phyloP scores from a whole-genome alignment of 1,140 invertebrate genomes.

The Chironomus tepperi region DNA sequence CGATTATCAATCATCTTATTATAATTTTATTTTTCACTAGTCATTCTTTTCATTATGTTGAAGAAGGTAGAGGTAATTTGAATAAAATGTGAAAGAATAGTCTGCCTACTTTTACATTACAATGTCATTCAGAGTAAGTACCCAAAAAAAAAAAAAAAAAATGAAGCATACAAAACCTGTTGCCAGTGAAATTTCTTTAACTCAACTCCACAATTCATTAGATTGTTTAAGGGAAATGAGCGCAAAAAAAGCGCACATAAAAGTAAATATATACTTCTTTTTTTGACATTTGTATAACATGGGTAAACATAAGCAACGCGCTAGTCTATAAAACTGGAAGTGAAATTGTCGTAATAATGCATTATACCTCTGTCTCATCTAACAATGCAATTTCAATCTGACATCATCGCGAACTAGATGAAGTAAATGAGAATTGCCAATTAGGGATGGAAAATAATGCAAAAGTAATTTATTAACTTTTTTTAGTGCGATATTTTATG shows the following conservation, averaged over 20 bases:
- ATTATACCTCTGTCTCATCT: background rate
- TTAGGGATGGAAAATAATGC: background rate
- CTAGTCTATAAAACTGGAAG: background rate
- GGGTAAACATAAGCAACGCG: slow-evolving; percentile 1
- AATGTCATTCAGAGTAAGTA: background rate
- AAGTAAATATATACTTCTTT: background rate
- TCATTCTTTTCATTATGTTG: background rate
- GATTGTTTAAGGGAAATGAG: slow-evolving; percentile 1
- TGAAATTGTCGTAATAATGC: slow-evolving; percentile 1
- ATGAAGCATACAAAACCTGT: background rate
- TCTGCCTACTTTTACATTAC: background rate
- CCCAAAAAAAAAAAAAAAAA: background rate
- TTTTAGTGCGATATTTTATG: no score
- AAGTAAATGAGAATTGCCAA: background rate
- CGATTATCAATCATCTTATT: background rate
- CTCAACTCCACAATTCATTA: background rate
- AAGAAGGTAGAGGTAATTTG: background rate
- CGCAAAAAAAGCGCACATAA: background rate
- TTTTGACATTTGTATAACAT: slow-evolving; percentile 8
- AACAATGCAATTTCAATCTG: background rate
- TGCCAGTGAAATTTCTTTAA: background rate
- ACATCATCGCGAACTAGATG: background rate
- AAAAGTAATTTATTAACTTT: no score
- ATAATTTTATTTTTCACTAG: no score
- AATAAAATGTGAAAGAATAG: background rate